Evolutionary conservation across 2,113 vertebrate species (phyloP), one percentile per base, ranked within the genome.

Genomic region (Vulpes vulpes): DNA sequence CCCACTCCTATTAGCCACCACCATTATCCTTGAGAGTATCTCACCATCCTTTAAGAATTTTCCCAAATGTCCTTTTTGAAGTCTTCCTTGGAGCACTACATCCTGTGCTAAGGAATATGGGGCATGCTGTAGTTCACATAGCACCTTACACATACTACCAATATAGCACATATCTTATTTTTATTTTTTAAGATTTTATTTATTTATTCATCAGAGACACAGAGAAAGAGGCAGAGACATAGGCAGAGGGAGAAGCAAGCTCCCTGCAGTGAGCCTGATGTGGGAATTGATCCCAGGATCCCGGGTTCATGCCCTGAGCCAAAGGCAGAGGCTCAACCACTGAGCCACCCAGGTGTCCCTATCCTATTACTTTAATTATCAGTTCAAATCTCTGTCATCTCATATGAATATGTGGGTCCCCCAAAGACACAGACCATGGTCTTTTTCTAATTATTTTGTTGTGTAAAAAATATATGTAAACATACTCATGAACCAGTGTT

Each of bases 1-100:
- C 16, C 8, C 6, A 57, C 2, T 67, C 12, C 23, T 73, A 25
- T 32, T 35, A 80, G 67, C 57, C 11, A 30, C 30, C 10, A 51
- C 3, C 8, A 59, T 67, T 6, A 64, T 76, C 23, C 59, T 81
- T 62, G 20, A 74, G 30, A 32, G 27, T 5, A 90, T 69, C 27
- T 91, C 23, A 59, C 90, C 7, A 9, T 76, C 57, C 51, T 91
- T 69, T 43, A 93, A 83, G 25, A 94, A n/a, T 95, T 78, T 91
- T 14, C 19, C 23, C 11, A 65, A 64, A 51, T 92, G 27, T 27
- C 1, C 67, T 35, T 35, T 64, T 11, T n/a, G 51, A 76, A 89
- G 32, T 43, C 60, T 92, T 92, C n/a, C 55, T 20, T 65, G 27
- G 80, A 84, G 64, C 43, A 23, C 9, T n/a, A 5, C 2, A 17